Conservation (phyloP, 2,113 vertebrate genomes). For the Tauraco erythrolophus region DNA sequence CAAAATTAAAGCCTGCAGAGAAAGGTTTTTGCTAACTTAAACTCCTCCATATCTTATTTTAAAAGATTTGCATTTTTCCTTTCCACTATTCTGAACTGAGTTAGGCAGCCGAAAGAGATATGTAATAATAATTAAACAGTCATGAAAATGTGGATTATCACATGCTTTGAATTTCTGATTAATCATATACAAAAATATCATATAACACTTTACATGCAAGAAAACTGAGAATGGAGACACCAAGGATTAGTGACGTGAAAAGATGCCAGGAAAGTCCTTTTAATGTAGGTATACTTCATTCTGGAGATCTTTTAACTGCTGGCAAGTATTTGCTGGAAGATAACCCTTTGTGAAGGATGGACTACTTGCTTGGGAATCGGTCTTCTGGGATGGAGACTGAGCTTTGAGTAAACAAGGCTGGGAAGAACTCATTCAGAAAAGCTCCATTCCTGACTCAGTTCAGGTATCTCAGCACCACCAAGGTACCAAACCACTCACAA, state of each 20-base stretch:
- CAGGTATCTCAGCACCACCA: not conserved
- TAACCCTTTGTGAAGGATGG: not conserved
- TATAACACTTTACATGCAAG: not conserved
- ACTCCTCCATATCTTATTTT: not conserved
- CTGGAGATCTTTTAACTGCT: not conserved
- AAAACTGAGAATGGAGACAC: not conserved
- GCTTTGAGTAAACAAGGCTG: not conserved
- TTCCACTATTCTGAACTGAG: not conserved
- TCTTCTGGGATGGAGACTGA: not conserved
- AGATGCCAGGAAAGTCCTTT: not conserved
- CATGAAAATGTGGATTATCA: not conserved
- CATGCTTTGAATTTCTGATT: not conserved
- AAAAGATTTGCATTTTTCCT: not conserved
- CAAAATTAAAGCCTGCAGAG: not conserved
- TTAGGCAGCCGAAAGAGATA: not conserved
- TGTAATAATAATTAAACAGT: not conserved
- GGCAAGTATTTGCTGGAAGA: not conserved
- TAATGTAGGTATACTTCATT: rapidly evolving
- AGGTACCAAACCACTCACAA: not conserved
- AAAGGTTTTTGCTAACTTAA: not conserved
- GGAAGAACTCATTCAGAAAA: not conserved
- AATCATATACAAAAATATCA: not conserved
- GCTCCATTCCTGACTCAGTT: not conserved
- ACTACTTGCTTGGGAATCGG: not conserved
- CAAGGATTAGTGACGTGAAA: not conserved